phyloP scores from a whole-genome alignment of 64 coral and sea anemone species.

The Porites lutea region DNA sequence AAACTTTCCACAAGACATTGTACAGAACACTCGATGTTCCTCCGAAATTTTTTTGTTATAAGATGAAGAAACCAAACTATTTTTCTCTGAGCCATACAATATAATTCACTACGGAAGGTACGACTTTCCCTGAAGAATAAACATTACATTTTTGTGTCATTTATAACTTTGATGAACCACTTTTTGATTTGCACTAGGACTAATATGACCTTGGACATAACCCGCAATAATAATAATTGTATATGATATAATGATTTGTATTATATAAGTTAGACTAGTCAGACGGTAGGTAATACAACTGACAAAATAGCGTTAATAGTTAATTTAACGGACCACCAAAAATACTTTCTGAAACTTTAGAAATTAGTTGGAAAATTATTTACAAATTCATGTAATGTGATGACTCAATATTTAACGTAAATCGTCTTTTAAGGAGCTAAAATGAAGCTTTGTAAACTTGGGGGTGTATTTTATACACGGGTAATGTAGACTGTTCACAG shows the following conservation, averaged over 20 bases:
- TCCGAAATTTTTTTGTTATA: no score
- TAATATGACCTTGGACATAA: no score
- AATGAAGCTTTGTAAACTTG: neutral
- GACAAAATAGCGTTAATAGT: neutral
- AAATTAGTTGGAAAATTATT: conserved; percentile 26
- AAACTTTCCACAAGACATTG: no score
- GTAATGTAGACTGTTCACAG: neutral
- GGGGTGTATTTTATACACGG: neutral
- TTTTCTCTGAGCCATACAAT: no score
- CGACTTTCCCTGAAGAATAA: no score
- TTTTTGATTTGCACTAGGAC: no score
- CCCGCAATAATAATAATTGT: neutral
- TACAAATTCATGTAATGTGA: neutral
- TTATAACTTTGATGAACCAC: no score
- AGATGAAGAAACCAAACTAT: no score
- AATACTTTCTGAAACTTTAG: conserved; percentile 8
- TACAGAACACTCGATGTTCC: no score
- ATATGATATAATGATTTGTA: neutral
- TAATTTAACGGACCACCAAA: conserved; percentile 24
- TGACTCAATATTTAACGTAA: neutral
- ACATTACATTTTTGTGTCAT: no score
- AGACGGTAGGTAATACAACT: neutral
- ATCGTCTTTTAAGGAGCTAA: neutral
- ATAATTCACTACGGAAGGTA: no score
- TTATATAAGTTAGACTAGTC: neutral